Conservation (phyloP, 2,797 vertebrate species). For the Champsocephalus gunnari region DNA sequence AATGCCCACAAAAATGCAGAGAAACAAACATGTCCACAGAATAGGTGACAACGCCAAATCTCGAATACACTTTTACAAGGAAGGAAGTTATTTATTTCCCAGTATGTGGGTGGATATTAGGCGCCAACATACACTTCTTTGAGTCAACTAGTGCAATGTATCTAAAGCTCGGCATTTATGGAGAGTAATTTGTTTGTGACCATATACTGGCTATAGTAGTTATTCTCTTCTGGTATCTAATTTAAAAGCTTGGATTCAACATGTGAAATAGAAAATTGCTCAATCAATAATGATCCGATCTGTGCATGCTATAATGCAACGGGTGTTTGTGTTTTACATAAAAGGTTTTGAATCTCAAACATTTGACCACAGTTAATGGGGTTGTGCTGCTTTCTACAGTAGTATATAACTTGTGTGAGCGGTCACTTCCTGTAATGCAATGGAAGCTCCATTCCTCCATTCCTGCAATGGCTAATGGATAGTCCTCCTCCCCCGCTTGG, state of each 20-base stretch:
- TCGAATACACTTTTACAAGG: not conserved
- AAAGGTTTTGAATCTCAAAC: conserved; percentile 24
- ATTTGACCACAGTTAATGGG: conserved; percentile 17
- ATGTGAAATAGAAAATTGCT: conserved; percentile 17
- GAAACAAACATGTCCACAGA: conserved; percentile 18
- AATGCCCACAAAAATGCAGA: conserved; percentile 21
- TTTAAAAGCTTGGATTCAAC: conserved; percentile 12
- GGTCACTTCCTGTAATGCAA: conserved; percentile 1
- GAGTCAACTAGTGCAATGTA: conserved; percentile 4
- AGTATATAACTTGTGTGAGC: not conserved
- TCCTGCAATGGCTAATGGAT: conserved; percentile 27
- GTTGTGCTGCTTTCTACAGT: not conserved
- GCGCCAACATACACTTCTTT: not conserved
- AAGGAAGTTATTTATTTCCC: conserved; percentile 6
- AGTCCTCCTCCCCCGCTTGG: conserved; percentile 6
- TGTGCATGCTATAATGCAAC: conserved; percentile 2
- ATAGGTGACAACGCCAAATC: not conserved
- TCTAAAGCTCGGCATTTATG: not conserved
- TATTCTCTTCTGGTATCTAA: conserved; percentile 6
- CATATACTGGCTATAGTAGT: not conserved
- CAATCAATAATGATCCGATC: not conserved
- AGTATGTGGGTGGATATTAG: conserved; percentile 11
- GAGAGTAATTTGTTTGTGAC: not conserved
- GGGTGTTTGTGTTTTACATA: conserved; percentile 28
- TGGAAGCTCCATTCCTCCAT: not conserved